phyloP scores from a whole-genome alignment of 92 coral and sea anemone genomes.

The Bergia puertoricense region DNA sequence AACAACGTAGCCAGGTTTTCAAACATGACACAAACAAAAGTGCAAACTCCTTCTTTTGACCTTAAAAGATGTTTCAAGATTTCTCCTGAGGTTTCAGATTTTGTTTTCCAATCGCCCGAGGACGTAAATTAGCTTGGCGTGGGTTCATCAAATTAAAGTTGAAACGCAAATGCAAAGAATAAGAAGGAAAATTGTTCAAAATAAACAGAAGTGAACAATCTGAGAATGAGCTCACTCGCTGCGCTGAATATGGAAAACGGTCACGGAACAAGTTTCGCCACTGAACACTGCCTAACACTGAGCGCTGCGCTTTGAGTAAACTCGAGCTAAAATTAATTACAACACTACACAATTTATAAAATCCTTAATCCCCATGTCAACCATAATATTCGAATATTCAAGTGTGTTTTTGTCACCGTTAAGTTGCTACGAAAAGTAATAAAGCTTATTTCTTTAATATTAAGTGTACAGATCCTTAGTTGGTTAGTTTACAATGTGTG shows the following conservation, averaged over 20 bases:
- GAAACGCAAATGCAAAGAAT: slow-evolving; percentile 14
- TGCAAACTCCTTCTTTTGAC: background rate
- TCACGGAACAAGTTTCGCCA: background rate
- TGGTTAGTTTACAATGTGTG: background rate
- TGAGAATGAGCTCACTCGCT: background rate
- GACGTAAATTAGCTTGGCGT: slow-evolving; percentile 9
- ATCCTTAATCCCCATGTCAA: slow-evolving; percentile 34
- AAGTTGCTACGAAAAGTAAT: background rate
- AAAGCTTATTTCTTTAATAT: background rate
- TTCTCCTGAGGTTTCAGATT: slow-evolving; percentile 13
- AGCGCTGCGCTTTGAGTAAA: slow-evolving; percentile 5
- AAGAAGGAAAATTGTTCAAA: background rate
- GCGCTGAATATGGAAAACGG: background rate
- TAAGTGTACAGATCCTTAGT: background rate
- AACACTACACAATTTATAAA: slow-evolving; percentile 19
- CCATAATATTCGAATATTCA: slow-evolving; percentile 4
- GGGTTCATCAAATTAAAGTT: slow-evolving; percentile 23
- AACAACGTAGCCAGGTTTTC: background rate
- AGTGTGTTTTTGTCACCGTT: slow-evolving; percentile 4
- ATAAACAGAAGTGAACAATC: slow-evolving; percentile 20
- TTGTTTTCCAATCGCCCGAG: slow-evolving; percentile 17
- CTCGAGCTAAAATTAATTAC: slow-evolving; percentile 28
- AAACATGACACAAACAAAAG: background rate
- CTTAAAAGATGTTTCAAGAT: background rate
- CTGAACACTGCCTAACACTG: background rate